A percentile compares a stretch with the other conserved stretches of the same genome.
These are phyloP conservation scores for Stictonetta naevosa DNA, from an alignment of 2,113 vertebrate species.

Conservation along the genomic window DNA sequence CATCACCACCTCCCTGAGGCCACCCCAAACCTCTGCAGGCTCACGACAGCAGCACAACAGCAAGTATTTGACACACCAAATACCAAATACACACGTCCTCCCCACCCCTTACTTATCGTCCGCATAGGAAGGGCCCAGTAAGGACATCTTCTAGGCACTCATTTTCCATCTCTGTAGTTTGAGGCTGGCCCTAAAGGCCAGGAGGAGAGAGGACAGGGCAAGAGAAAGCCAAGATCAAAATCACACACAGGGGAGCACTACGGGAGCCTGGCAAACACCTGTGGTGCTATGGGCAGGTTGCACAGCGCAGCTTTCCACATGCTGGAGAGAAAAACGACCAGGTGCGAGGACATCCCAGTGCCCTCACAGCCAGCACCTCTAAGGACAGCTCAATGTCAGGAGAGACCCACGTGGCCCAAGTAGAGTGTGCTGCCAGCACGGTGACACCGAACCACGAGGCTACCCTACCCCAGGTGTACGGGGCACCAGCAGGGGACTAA, in stretches of 20 bases:
- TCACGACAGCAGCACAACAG: not conserved
- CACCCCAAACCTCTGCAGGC: not conserved
- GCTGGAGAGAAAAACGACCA: not conserved
- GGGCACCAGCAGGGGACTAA: not conserved
- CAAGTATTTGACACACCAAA: not conserved
- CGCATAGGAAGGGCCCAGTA: not conserved
- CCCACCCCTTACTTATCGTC: not conserved
- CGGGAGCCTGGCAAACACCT: not conserved
- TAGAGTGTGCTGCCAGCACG: fast-evolving
- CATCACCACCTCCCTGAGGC: not conserved
- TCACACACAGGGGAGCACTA: not conserved
- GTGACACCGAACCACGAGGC: not conserved
- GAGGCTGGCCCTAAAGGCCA: not conserved
- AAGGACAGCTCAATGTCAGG: not conserved
- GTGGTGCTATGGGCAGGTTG: fast-evolving
- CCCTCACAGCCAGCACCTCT: not conserved
- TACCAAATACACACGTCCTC: not conserved
- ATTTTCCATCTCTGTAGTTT: not conserved
- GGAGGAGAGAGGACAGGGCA: not conserved
- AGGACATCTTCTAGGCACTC: not conserved
- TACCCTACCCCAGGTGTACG: not conserved
- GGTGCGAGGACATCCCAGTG: not conserved
- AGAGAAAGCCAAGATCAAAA: not conserved
- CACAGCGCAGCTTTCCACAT: not conserved
- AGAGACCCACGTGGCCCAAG: not conserved